phyloP scores from a whole-genome alignment of 2,113 vertebrate genomes.

The Peromyscus californicus region DNA sequence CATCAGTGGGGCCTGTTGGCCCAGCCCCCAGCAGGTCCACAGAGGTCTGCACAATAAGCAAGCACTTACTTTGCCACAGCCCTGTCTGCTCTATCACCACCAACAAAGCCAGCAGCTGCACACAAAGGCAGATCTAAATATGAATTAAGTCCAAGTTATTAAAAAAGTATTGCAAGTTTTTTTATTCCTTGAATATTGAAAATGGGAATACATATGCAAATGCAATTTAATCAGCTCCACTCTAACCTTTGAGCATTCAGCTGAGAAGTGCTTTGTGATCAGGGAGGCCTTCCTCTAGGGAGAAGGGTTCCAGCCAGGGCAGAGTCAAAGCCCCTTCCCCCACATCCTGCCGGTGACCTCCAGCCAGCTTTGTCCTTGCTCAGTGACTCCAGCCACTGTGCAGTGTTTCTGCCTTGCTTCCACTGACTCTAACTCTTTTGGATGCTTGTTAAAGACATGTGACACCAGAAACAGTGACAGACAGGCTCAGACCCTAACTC shows the following conservation, averaged over 20 bases:
- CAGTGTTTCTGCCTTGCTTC: accelerated
- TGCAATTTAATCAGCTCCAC: background rate
- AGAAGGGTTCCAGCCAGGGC: background rate
- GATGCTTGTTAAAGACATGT: background rate
- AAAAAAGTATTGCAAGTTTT: slow-evolving; percentile 9
- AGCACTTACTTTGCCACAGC: background rate
- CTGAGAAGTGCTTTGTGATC: background rate
- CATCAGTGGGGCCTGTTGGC: accelerated
- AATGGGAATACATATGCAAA: slow-evolving; percentile 29
- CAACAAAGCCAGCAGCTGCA: background rate
- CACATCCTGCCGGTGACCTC: background rate
- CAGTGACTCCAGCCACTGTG: accelerated
- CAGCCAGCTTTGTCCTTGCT: background rate
- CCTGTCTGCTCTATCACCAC: background rate
- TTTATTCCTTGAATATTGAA: slow-evolving; percentile 44
- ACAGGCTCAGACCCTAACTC: accelerated
- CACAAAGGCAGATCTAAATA: slow-evolving; percentile 7
- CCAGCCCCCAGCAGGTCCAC: background rate
- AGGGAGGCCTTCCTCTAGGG: background rate
- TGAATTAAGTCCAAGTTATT: slow-evolving; percentile 20
- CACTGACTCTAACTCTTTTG: accelerated
- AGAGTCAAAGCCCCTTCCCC: background rate
- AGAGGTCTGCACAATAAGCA: background rate
- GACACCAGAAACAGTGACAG: accelerated
- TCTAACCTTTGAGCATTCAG: background rate